These are phyloP conservation scores for Oeneis ivallda DNA, from an alignment of 2,888 invertebrate species.

Conservation along the genomic window DNA sequence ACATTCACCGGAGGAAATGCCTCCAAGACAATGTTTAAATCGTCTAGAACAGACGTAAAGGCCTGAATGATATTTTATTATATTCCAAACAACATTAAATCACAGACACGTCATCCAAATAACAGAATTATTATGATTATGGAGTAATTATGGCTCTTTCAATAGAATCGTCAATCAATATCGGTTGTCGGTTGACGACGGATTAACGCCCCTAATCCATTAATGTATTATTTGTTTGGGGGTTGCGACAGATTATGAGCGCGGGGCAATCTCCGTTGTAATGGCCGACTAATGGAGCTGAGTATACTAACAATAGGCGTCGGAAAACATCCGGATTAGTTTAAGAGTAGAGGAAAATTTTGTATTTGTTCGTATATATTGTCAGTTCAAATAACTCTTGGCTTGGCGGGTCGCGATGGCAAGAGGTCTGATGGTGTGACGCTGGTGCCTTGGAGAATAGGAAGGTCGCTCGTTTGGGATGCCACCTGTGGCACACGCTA, in stretches of 20 bases:
- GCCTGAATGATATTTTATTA: no score
- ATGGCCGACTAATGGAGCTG: slow-evolving; percentile 4
- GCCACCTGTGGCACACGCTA: no score
- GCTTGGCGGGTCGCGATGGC: no score
- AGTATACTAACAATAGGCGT: neutral
- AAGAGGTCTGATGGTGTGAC: no score
- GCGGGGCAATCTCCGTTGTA: neutral
- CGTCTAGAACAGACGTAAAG: no score
- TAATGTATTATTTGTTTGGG: slow-evolving; percentile 13
- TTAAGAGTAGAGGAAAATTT: neutral
- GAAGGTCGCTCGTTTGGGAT: no score
- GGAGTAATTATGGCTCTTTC: neutral
- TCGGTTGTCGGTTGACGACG: neutral
- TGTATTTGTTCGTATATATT: neutral
- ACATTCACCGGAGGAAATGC: no score
- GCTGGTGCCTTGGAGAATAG: no score
- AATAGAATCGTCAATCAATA: slow-evolving; percentile 1
- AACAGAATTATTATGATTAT: neutral
- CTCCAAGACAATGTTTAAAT: no score
- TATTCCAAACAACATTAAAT: neutral
- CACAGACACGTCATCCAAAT: neutral
- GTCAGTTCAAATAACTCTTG: no score
- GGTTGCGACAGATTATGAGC: neutral
- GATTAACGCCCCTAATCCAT: slow-evolving; percentile 5
- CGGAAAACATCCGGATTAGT: neutral